Evolutionary conservation across 2,113 vertebrate genomes (phyloP).

Genomic region (Phyllostomus hastatus): DNA sequence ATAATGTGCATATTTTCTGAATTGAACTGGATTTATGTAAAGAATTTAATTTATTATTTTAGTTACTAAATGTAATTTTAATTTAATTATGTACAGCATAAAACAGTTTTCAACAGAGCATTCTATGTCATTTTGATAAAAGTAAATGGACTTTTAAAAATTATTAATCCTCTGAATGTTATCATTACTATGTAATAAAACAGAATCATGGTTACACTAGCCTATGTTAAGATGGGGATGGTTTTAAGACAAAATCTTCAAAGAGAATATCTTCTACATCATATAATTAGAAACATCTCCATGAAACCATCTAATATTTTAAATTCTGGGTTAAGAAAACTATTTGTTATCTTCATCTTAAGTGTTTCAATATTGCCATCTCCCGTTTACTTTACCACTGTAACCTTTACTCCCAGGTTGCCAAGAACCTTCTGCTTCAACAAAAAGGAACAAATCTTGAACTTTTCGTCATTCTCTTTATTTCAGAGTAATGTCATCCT

Average conservation of each 20-base stretch:
- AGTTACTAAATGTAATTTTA: background rate
- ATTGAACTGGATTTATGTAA: conserved; percentile 34
- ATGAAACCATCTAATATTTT: background rate
- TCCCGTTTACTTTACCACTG: background rate
- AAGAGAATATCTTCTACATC: background rate
- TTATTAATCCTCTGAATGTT: background rate
- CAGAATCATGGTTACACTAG: background rate
- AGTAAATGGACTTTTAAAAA: background rate
- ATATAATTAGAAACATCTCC: conserved; percentile 16
- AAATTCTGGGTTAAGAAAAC: background rate
- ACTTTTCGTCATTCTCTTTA: conserved; percentile 39
- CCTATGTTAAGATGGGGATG: conserved; percentile 5
- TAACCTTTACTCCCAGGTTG: background rate
- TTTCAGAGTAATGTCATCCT: conserved; percentile 91
- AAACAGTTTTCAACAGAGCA: conserved; percentile 5
- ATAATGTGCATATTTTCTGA: background rate
- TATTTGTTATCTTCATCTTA: background rate
- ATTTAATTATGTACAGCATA: background rate
- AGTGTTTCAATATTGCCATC: background rate
- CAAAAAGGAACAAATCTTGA: background rate
- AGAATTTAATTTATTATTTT: background rate
- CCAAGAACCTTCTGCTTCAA: background rate
- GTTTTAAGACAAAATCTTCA: conserved; percentile 16
- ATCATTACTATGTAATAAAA: background rate
- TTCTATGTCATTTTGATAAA: background rate